Base-by-base conservation (phyloP, 2,888 invertebrate species). In the Xestoiulus laeticollis region DNA sequence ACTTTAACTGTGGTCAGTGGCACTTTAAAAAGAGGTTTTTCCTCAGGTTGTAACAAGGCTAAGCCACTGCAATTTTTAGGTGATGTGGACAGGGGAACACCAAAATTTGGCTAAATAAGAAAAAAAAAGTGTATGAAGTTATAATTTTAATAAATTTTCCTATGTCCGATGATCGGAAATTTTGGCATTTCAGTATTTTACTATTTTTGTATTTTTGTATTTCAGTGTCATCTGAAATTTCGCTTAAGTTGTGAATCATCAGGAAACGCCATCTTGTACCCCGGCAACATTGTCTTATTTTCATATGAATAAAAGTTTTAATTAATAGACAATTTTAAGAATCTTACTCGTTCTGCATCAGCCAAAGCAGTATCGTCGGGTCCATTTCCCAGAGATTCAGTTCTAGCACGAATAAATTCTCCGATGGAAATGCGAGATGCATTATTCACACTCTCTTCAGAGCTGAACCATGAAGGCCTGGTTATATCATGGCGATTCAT, bases 361-460 rank as follows among this genome's bases (percentile, higher is more conserved):
- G 26, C 1, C 2, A 16, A 16, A 30, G 26, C 30, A 26, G 30
- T 30, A 26, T 78, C 30, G 6, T 30, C 78, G 1, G 78, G 78
- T 30, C 30, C 78, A 26, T 30, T 78, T 78, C 78, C 78, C 26
- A 78, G 14, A 30, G 30, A 78, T 38, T 85, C 85, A 0, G 85
- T 85, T 38, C 85, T 85, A 4, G 38, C 38, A 16, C 85, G 43
- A 43, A 85, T 43, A 38, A 85, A 85, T n/a, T 85, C 44, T 12
- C 85, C 85, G n/a, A 85, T 85, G 43, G 85, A 38, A 85, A 85
- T 19, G 19, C 85, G 85, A 22, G 85, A 85, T 85, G 38, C 38
- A 78, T 78, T 78, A 12, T 26, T 12, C 14, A 26, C 30, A 14
- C 30, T 30, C 1, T 38, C 85, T 38, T 85, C 85, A 0, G 43